phyloP scores from a whole-genome alignment of 2,113 vertebrate genomes.

The Calyptommatus sinebrachiatus region DNA sequence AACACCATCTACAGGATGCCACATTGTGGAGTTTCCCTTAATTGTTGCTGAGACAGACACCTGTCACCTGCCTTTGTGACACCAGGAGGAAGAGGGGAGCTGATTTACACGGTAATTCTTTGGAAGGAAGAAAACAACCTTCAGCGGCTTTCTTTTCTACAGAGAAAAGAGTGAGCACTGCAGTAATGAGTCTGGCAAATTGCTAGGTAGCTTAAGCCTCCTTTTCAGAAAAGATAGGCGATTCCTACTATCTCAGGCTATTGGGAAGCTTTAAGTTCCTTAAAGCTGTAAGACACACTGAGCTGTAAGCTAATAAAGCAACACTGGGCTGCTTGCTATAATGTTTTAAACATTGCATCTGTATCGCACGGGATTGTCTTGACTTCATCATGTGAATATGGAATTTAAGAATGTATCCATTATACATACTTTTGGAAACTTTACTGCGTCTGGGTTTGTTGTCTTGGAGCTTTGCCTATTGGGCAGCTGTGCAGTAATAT shows the following conservation, averaged over 20 bases:
- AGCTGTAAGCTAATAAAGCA: conserved; percentile 16
- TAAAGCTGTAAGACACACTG: conserved; percentile 5
- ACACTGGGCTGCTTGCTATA: conserved; percentile 1
- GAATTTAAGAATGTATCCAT: not conserved
- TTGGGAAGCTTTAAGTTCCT: conserved; percentile 14
- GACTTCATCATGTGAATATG: not conserved
- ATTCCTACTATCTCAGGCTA: not conserved
- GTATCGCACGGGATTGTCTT: not conserved
- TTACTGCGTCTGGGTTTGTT: not conserved
- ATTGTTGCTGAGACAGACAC: not conserved
- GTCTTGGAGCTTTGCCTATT: not conserved
- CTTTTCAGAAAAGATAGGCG: not conserved
- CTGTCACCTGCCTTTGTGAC: not conserved
- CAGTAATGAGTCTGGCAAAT: not conserved
- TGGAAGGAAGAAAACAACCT: conserved; percentile 32
- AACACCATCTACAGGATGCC: too few relatives aligned
- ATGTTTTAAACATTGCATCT: conserved; percentile 27
- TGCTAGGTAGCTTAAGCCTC: conserved; percentile 16
- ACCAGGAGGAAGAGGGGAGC: conserved; percentile 1
- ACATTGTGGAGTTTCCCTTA: too few relatives aligned
- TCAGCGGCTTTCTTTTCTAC: conserved; percentile 44
- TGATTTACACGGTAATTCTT: not conserved
- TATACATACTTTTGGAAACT: not conserved
- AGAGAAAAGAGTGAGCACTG: conserved; percentile 21
- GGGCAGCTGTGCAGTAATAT: not conserved